Conservation (phyloP, 1,140 invertebrate species). For the Pseudomyrmex concolor region DNA sequence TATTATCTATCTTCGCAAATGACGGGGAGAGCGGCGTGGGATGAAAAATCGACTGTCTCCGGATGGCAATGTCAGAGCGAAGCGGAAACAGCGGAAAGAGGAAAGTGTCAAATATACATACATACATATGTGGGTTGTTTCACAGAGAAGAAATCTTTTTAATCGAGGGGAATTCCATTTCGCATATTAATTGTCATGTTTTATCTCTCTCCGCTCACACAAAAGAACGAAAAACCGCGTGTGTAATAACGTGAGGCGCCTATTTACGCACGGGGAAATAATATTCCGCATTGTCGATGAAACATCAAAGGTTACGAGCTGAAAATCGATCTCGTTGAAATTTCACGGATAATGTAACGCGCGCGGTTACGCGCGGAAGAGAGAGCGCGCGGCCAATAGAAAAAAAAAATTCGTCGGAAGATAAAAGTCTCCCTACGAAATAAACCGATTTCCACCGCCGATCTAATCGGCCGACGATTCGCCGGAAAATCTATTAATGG, state of each 20-base stretch:
- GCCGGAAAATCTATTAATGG: conserved; percentile 9
- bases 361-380: background rate
- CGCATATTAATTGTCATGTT: background rate
- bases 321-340: conserved; percentile 26
- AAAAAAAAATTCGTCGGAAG: background rate
- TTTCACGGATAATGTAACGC: background rate
- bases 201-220: background rate
- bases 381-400: background rate
- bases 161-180: background rate
- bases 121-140: background rate
- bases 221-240: background rate
- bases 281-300: background rate
- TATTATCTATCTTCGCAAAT: background rate
- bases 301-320: conserved; percentile 21
- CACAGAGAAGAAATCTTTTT: background rate
- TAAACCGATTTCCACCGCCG: conserved; percentile 12
- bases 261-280: conserved; percentile 13
- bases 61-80: background rate
- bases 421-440: background rate
- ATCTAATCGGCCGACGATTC: conserved; percentile 17
- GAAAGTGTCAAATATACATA: background rate
- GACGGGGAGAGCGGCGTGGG: too few species aligned
- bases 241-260: background rate
- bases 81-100: background rate
- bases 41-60: too few species aligned